Evolutionary conservation across 2,797 vertebrate species (phyloP).

Genomic region (Clamator glandarius): DNA sequence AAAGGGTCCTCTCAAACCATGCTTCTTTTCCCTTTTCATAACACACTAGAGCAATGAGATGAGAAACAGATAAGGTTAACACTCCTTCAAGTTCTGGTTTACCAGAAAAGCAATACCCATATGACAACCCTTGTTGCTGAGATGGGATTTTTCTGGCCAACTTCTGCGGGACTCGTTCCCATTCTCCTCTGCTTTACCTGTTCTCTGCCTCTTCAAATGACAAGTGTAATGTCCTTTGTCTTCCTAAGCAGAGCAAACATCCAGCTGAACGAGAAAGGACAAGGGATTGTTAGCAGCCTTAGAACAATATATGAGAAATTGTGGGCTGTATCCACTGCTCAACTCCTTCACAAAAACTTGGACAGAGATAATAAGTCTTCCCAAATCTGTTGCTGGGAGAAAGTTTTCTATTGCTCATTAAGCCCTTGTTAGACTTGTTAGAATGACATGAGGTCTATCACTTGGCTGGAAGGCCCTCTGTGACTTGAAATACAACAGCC

Average conservation of each 20-base stretch:
- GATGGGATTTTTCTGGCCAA: neutral
- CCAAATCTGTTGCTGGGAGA: conserved; percentile 19
- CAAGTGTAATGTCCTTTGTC: neutral
- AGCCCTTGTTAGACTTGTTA: neutral
- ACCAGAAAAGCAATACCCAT: neutral
- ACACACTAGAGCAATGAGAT: neutral
- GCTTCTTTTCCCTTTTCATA: neutral
- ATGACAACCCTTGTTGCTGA: neutral
- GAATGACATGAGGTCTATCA: neutral
- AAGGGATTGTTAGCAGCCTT: neutral
- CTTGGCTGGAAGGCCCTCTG: neutral
- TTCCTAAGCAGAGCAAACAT: neutral
- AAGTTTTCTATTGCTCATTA: conserved; percentile 23
- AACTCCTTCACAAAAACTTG: neutral
- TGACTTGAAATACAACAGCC: conserved; percentile 7
- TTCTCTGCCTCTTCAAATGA: neutral
- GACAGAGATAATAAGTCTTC: conserved; percentile 6
- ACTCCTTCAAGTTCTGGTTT: neutral
- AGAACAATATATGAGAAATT: neutral
- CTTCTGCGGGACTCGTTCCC: neutral
- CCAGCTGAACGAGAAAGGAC: neutral
- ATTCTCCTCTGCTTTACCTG: neutral
- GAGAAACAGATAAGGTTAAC: neutral
- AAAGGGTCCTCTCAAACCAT: neutral
- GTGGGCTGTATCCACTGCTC: neutral